Base-by-base conservation (phyloP, 2,113 vertebrate genomes). In the human (Homo sapiens) region DNA sequence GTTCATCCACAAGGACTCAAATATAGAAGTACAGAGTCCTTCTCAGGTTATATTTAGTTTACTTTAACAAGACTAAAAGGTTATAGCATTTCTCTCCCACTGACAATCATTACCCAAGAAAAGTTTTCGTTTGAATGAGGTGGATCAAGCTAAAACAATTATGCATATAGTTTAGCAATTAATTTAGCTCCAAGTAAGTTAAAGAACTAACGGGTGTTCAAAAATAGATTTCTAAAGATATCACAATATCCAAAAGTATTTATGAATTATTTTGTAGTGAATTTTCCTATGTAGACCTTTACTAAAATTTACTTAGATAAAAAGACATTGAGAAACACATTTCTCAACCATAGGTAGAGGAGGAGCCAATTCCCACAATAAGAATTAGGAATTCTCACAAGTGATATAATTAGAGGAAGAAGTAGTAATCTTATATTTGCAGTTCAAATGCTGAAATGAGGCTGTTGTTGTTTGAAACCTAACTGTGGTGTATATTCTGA, bases 281-380 rank as follows among this genome's bases (percentile, higher is more conserved):
- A 79, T 97, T 96, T 52, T 32, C 9, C 13, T n/a, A 55, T 72
- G 40, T 6, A 96, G 59, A 35, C 83, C 59, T 80, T 97, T 95
- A 95, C 93, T 98, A 88, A 97, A 97, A 90, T 95, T 95, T 83
- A 81, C 8, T 76, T 90, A 95, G 61, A 0, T 96, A 83, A 94
- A 73, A 90, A 93, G 38, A 61, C 13, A 59, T 94, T 98, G 30
- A 90, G 79, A 83, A 92, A 45, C 18, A 70, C 23, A 94, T 68
- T 68, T 73, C 79, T 87, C 3, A 92, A 30, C 14, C 40, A 1
- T 50, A 61, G 5, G 3, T 75, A 48, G 96, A 96, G 93, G 45
- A 25, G 20, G 84, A 73, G 43, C 23, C 43, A 87, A 23, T 52
- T 57, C 68, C 89, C 90, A 64, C 4, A 73, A 35, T 14, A 80